Base-by-base conservation (phyloP, 2,113 vertebrate genomes). In the Entosphenus tridentatus region DNA sequence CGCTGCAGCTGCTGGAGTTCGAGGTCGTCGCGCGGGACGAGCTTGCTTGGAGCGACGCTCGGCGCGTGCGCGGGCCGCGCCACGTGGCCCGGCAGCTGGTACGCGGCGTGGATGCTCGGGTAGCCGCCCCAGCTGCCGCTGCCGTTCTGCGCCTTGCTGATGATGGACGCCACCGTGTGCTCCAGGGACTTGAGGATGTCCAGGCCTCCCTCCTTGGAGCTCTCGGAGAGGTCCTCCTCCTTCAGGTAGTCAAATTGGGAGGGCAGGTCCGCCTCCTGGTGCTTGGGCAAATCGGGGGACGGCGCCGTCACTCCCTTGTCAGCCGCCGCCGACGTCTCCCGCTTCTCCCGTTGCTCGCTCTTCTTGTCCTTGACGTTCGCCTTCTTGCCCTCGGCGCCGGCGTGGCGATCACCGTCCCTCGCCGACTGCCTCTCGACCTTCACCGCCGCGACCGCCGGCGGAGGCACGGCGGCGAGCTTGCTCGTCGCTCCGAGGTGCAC, bases 91-190 rank as follows among this genome's bases (percentile, higher is more conserved):
- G 93, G 93, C 18, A 98, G 86, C 77, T 98, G 93, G 74, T 98
- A 98, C 72, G 93, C 93, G 12, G 93, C 93, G 3, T 97, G 93
- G 73, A 98, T 98, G 75, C 93, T 97, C 68, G 92, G 88, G 74
- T 98, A 98, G 72, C 93, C 93, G 62, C 93, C 91, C 93, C 93
- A 98, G 77, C 87, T 96, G 2, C 92, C 90, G 1, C 90, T 88
- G 70, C 92, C 92, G 57, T 97, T 98, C 82, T 98, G 92, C 69
- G 92, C 93, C 80, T 98, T 98, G 77, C 95, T 97, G 75, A 98
- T 98, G 71, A 92, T 92, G 5, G 92, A 97, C 0, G 92, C 88
- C 73, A 98, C 95, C 0, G 95, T 98, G 79, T 98, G 96, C 77
- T 98, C 95, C 67, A 98, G 80, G 57, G 92, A 98, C 74, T 98